Base-by-base conservation (phyloP, 2,888 invertebrate genomes). In the Brachycybe producta region DNA sequence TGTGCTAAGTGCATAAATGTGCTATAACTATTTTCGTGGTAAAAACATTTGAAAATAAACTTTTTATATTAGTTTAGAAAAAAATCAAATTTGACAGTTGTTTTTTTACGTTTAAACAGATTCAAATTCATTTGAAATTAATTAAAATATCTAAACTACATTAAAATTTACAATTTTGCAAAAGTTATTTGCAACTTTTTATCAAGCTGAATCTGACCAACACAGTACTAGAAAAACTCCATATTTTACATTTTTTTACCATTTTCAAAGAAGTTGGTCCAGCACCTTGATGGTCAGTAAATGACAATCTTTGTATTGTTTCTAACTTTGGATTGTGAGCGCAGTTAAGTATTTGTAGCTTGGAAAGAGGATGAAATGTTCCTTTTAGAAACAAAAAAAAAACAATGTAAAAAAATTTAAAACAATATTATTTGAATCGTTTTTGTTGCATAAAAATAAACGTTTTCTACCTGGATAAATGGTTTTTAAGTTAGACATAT, bases 261-360 rank as follows among this genome's bases (percentile, higher is more conserved):
- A 23, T 21, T 5, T 46, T 8, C 27, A 46, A 21, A 1, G 11
- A 1, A 26, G 23, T n/a, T 35, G 35, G 35, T 24, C 46, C 46
- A 34, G 34, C 35, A n/a, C 46, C 46, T 27, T 48, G 24, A 26
- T 38, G 27, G 28, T 48, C 48, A 21, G 19, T 39, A 27, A 48
- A 39, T 3, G 39, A 26, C 5, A 23, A 27, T 19, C 19, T 15
- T 48, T 48, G 39, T n/a, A 48, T 48, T 4, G 39, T 4, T 48
- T 13, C 17, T 19, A 48, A 24, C 3, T 17, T 15, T 13, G 44
- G 26, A 27, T 50, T 44, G 30, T 24, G 11, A 24, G 34, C 15
- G 23, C 21, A 30, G 34, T 32, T 19, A 13, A 42, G 34, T 2
- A 21, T 43, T 23, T 13, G 32, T 17, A 49, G 15, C 13, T 27